Conservation (phyloP, 2,888 invertebrate species). For the Ramazzottius varieornatus region DNA sequence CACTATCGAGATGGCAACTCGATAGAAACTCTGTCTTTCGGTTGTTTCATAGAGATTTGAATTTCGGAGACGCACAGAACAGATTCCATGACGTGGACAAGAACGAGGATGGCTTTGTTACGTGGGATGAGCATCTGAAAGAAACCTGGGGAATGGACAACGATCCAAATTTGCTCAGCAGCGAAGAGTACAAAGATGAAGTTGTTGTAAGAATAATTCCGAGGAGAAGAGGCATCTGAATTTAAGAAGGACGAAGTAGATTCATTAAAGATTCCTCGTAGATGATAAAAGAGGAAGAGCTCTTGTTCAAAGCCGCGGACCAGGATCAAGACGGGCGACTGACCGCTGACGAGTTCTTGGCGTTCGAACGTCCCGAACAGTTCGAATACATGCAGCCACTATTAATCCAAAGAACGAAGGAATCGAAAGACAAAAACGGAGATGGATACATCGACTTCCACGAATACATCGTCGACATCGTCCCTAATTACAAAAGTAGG, state of each 20-base stretch:
- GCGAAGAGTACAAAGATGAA: background rate
- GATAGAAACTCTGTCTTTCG: too few relatives aligned
- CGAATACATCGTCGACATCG: background rate
- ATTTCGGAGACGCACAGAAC: background rate
- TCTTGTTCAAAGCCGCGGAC: background rate
- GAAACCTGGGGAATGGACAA: background rate
- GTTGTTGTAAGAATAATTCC: background rate
- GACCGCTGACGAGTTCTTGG: background rate
- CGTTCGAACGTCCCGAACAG: background rate
- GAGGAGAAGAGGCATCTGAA: too few relatives aligned
- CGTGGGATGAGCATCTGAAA: background rate
- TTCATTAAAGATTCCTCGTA: too few relatives aligned
- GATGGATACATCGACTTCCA: conserved; percentile 2
- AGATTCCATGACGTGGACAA: background rate
- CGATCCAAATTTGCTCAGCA: background rate
- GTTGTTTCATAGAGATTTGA: background rate
- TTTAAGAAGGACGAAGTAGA: too few relatives aligned
- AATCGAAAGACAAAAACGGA: background rate
- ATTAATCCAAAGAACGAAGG: background rate
- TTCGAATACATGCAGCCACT: background rate
- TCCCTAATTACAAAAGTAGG: conserved; percentile 1
- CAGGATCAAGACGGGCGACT: background rate
- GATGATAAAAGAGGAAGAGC: background rate
- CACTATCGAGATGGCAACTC: too few relatives aligned
- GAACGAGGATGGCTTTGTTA: background rate